Evolutionary conservation across 1,140 invertebrate species (phyloP).

Genomic region (Drosophila melanica): DNA sequence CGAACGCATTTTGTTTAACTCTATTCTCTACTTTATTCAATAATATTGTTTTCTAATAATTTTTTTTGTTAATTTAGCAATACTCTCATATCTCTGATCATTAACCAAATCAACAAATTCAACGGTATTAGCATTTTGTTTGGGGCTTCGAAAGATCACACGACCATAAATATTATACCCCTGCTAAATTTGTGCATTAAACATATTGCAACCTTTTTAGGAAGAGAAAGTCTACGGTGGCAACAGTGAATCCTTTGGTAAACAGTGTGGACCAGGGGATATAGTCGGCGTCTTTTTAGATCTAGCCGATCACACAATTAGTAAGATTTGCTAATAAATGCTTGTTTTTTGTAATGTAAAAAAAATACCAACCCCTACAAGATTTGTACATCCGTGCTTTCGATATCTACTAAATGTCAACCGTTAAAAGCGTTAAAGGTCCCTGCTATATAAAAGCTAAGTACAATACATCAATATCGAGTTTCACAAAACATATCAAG

Average conservation of each 20-base stretch:
- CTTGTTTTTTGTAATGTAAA: slow-evolving; percentile 62
- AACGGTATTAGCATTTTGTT: slow-evolving; percentile 6
- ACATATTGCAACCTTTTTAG: slow-evolving; percentile 86
- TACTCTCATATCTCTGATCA: slow-evolving; percentile 65
- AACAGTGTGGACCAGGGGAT: slow-evolving; percentile 97
- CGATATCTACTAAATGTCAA: slow-evolving; percentile 81
- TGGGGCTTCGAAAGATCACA: slow-evolving; percentile 30
- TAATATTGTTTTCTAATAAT: slow-evolving; percentile 58
- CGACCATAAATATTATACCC: slow-evolving; percentile 7
- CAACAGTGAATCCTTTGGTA: slow-evolving; percentile 95
- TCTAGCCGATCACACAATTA: slow-evolving; percentile 97
- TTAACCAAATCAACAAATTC: slow-evolving; percentile 53
- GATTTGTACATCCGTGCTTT: slow-evolving; percentile 68
- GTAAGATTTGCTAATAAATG: slow-evolving; percentile 87
- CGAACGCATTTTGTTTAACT: slow-evolving; percentile 82
- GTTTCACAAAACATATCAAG: background rate
- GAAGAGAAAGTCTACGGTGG: slow-evolving; percentile 97
- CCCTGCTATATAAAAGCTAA: slow-evolving; percentile 49
- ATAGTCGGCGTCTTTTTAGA: slow-evolving; percentile 98
- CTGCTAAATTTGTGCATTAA: slow-evolving; percentile 26
- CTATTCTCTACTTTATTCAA: slow-evolving; percentile 52
- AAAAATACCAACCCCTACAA: slow-evolving; percentile 29
- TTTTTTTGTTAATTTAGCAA: slow-evolving; percentile 76
- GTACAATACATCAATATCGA: slow-evolving; percentile 32
- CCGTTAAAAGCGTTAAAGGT: slow-evolving; percentile 32